Percentiles rank a stretch among this genome's conserved stretches.
These are phyloP conservation scores for Zosterops borbonicus DNA, from an alignment of 2,113 vertebrate species.

Conservation along the genomic window DNA sequence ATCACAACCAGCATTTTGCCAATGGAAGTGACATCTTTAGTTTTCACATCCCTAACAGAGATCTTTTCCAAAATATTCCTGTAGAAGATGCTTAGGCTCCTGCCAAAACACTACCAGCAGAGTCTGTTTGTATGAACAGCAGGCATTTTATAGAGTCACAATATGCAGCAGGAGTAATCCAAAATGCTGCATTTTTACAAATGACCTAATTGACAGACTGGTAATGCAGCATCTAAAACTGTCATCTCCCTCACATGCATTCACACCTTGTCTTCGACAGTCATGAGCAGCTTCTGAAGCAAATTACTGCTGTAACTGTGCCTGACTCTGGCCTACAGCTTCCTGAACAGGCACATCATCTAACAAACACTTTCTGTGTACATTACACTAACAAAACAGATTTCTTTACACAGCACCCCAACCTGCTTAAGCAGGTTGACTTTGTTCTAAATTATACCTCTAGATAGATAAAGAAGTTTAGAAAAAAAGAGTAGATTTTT, in stretches of 20 bases:
- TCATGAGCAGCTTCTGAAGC: not conserved
- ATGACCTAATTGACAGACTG: not conserved
- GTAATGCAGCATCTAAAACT: not conserved
- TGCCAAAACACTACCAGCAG: not conserved
- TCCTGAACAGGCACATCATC: not conserved
- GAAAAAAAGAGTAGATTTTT: not conserved
- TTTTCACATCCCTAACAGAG: not conserved
- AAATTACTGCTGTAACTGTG: not conserved
- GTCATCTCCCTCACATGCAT: accelerated
- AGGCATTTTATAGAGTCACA: not conserved
- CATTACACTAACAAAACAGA: not conserved
- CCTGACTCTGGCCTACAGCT: not conserved
- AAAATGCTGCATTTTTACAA: not conserved
- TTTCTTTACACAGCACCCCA: not conserved
- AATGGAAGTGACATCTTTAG: not conserved
- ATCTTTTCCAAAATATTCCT: not conserved
- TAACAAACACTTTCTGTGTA: not conserved
- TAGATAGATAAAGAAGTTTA: not conserved
- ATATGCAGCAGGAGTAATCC: not conserved
- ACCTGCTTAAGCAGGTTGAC: not conserved
- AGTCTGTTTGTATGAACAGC: not conserved
- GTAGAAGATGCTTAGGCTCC: not conserved
- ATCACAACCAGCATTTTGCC: not conserved
- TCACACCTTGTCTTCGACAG: not conserved
- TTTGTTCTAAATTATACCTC: not conserved